These are phyloP conservation scores for Coecobrya sp. DNA, from an alignment of 2,888 invertebrate species.

Conservation along the genomic window DNA sequence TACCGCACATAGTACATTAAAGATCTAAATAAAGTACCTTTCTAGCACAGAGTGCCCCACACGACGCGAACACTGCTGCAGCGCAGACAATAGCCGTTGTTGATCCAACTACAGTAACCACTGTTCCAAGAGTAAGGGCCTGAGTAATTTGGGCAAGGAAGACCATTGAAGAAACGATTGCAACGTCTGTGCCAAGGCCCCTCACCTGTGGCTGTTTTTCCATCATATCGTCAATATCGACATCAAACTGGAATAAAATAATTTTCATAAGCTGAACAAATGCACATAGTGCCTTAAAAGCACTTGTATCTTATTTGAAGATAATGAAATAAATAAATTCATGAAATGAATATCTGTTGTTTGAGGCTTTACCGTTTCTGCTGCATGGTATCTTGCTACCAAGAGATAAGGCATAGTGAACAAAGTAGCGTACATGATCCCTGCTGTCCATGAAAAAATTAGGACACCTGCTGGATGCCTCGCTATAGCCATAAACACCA, in stretches of 20 bases:
- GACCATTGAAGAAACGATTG: constrained; percentile 98
- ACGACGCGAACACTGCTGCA: constrained; percentile 94
- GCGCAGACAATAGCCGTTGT: constrained; percentile 96
- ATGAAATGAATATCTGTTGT: not conserved
- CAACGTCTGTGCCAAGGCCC: constrained; percentile 98
- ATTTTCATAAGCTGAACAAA: not conserved
- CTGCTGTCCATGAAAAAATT: constrained; percentile 97
- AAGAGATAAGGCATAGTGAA: constrained; percentile 99
- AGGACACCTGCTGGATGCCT: constrained; percentile 93
- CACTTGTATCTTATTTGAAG: not conserved
- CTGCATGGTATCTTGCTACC: constrained; percentile 98
- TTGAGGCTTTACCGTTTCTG: constrained; percentile 91
- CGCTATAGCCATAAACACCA: constrained; percentile 94
- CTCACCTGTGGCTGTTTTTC: constrained; percentile 91
- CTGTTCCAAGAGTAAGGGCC: constrained; percentile 95
- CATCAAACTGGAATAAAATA: constrained; percentile 89
- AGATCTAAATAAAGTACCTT: constrained; percentile 96
- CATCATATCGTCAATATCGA: constrained; percentile 89
- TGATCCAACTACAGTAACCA: constrained; percentile 93
- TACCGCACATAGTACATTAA: constrained; percentile 87
- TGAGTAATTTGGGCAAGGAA: constrained; percentile 98
- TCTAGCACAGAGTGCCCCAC: constrained; percentile 95
- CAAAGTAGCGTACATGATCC: constrained; percentile 98
- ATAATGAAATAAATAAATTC: not conserved
- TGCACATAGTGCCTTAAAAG: not conserved